Percentiles rank a stretch among this genome's conserved stretches.
Conservation (phyloP, 2,888 invertebrate species). For the Ommatoiulus sabulosus region DNA sequence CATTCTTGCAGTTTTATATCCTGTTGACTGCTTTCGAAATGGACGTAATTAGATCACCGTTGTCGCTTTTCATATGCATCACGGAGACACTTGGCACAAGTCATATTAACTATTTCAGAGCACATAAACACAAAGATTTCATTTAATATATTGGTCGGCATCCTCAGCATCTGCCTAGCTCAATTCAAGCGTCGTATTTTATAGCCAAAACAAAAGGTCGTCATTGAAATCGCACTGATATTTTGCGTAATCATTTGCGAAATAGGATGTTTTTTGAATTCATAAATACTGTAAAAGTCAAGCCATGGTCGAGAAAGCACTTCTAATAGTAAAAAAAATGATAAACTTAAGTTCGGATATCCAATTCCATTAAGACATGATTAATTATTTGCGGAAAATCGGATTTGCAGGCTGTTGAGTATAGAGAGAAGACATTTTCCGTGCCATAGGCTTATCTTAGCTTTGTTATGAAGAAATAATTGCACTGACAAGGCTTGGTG, state of each 20-base stretch:
- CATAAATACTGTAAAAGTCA: too few relatives aligned
- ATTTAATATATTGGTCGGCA: background rate
- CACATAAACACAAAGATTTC: background rate
- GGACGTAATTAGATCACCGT: conserved; percentile 3
- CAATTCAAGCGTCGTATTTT: background rate
- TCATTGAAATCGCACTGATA: too few relatives aligned
- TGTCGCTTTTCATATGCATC: background rate
- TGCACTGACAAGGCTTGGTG: background rate
- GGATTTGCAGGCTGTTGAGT: background rate
- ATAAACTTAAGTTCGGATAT: background rate
- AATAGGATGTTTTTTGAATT: too few relatives aligned
- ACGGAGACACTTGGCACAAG: background rate
- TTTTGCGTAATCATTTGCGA: too few relatives aligned
- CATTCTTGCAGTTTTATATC: background rate
- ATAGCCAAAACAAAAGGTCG: background rate
- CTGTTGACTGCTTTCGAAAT: background rate
- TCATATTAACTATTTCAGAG: background rate
- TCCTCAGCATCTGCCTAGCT: background rate
- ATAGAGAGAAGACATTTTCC: too few relatives aligned
- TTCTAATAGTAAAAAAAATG: too few relatives aligned
- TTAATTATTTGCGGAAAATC: background rate
- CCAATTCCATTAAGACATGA: background rate
- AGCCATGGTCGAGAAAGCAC: too few relatives aligned
- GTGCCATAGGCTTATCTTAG: too few relatives aligned
- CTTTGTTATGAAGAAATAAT: background rate